These are phyloP conservation scores for Melanotaenia parkinsoni DNA, from an alignment of 2,797 vertebrate genomes.

Conservation along the genomic window DNA sequence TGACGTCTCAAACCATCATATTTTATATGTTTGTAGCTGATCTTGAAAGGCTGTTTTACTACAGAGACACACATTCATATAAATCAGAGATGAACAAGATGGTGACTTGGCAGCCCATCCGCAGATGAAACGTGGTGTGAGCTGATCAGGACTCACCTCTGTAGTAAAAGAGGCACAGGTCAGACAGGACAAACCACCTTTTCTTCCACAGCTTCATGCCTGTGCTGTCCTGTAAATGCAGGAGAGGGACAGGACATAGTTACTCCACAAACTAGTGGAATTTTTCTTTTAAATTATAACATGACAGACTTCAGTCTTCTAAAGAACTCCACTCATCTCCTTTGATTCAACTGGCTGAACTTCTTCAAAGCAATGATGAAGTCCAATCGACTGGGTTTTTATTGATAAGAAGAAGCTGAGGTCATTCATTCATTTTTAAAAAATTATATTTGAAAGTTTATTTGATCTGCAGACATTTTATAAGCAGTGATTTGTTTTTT, in stretches of 20 bases:
- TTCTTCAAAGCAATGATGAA: background rate
- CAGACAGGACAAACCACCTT: slow-evolving; percentile 96
- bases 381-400: background rate
- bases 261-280: background rate
- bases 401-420: background rate
- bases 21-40: slow-evolving; percentile 32
- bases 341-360: background rate
- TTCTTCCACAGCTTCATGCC: slow-evolving; percentile 99
- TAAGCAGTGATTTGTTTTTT: background rate
- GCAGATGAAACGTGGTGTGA: slow-evolving; percentile 9
- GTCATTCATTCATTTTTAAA: background rate
- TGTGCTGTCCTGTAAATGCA: slow-evolving; percentile 89
- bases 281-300: background rate
- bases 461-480: background rate
- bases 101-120: background rate
- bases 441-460: background rate
- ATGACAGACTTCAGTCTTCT: background rate
- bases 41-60: slow-evolving; percentile 34
- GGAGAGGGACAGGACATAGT: slow-evolving; percentile 14
- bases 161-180: slow-evolving; percentile 98
- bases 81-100: slow-evolving; percentile 20
- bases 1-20: slow-evolving; percentile 29
- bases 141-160: slow-evolving; percentile 87
- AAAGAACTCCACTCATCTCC: background rate
- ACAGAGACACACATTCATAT: slow-evolving; percentile 16